Conservation (phyloP, 2,888 invertebrate species). For the Cantharis lateralis region DNA sequence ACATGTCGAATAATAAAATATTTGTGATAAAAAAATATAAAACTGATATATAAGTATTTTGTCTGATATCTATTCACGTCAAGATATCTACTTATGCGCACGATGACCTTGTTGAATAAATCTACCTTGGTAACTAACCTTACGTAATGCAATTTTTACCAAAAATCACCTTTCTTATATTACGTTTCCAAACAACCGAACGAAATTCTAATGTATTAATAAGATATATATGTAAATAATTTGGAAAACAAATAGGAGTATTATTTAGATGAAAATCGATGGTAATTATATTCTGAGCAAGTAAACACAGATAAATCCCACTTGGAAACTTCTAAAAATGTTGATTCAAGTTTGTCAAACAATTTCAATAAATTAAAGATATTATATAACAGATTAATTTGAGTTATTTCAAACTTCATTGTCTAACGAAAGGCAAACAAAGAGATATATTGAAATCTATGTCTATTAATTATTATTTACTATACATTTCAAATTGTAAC, state of each 20-base stretch:
- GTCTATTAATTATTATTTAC: not conserved
- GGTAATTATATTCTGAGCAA: not conserved
- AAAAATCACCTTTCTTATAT: not conserved
- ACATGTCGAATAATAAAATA: not conserved
- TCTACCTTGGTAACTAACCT: constrained; percentile 27
- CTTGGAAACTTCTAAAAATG: not conserved
- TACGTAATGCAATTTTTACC: constrained; percentile 13
- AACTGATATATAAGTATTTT: not conserved
- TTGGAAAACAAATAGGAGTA: not conserved
- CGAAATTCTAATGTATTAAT: not conserved
- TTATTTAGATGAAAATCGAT: not conserved
- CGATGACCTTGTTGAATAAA: constrained; percentile 17
- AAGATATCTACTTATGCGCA: not conserved
- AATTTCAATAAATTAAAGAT: not conserved
- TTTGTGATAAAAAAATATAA: not conserved
- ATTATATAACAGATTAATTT: not conserved
- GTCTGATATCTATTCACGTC: not conserved
- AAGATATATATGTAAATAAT: too few species aligned
- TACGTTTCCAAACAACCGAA: not conserved
- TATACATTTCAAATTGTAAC: not conserved
- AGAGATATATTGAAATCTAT: not conserved
- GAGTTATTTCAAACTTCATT: not conserved
- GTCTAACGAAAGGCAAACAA: not conserved
- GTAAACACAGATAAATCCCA: not conserved
- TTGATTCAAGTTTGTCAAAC: not conserved